Evolutionary conservation across 2,113 vertebrate genomes (phyloP).

Genomic region (Neoarius graeffei): DNA sequence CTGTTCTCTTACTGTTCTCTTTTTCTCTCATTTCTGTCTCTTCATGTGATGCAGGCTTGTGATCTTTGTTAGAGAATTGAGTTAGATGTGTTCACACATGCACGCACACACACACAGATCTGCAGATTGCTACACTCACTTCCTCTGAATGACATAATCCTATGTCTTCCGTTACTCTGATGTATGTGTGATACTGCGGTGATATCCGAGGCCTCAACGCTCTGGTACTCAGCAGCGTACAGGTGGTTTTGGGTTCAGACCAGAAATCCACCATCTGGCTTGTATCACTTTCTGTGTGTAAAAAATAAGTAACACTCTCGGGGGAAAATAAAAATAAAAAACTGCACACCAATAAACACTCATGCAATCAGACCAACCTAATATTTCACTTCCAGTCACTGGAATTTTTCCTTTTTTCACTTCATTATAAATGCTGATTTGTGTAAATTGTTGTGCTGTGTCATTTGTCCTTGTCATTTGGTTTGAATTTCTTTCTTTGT

Average conservation of each 20-base stretch:
- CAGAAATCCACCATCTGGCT: conserved; percentile 64
- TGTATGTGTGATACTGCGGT: not conserved
- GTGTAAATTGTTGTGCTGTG: not conserved
- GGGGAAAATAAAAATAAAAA: not conserved
- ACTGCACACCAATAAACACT: not conserved
- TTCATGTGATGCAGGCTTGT: conserved; percentile 64
- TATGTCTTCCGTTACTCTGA: not conserved
- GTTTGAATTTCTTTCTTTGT: not conserved
- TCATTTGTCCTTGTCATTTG: too few relatives aligned
- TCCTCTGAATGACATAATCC: not conserved
- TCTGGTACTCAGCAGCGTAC: conserved; percentile 19
- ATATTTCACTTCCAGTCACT: not conserved
- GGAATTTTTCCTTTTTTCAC: not conserved
- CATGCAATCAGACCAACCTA: conserved; percentile 9
- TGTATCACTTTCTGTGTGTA: conserved; percentile 54
- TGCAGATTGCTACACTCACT: not conserved
- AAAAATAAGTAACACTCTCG: conserved; percentile 47
- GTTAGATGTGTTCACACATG: conserved; percentile 58
- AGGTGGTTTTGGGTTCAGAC: conserved; percentile 73
- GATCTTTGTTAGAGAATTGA: conserved; percentile 68
- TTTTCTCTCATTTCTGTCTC: not conserved
- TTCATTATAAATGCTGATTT: not conserved
- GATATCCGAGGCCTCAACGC: not conserved
- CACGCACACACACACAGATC: conserved; percentile 23
- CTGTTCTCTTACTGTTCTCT: not conserved